Percentiles rank a stretch among this genome's conserved stretches.
These are phyloP conservation scores for Caenorhabditis drosophilae DNA, from an alignment of 2,888 invertebrate species.

Conservation along the genomic window DNA sequence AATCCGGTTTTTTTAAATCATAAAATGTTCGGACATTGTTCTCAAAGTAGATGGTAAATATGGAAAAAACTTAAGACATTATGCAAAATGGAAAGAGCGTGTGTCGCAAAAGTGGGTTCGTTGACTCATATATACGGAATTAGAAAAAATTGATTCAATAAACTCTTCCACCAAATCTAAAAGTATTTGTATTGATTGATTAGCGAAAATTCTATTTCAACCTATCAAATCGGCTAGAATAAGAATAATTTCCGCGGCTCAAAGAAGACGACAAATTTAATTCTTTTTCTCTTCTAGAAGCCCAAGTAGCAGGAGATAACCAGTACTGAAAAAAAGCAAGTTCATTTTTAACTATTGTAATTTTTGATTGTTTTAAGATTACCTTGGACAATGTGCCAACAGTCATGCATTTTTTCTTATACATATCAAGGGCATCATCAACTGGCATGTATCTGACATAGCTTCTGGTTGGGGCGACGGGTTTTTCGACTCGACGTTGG, in stretches of 20 bases:
- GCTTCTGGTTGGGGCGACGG: conserved; percentile 56
- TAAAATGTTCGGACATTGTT: too few species aligned
- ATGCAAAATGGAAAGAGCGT: too few species aligned
- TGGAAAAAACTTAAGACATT: too few species aligned
- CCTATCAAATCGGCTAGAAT: conserved; percentile 48
- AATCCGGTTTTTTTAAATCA: too few species aligned
- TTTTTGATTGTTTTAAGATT: neutral
- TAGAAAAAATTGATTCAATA: conserved; percentile 12
- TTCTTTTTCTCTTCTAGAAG: conserved; percentile 61
- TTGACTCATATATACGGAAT: too few species aligned
- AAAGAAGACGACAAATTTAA: conserved; percentile 55
- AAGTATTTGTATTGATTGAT: too few species aligned
- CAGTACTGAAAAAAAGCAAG: conserved; percentile 55
- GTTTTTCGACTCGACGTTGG: conserved; percentile 54
- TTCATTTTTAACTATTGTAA: neutral
- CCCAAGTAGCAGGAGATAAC: conserved; percentile 64
- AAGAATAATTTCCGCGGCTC: conserved; percentile 55
- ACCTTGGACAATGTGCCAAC: conserved; percentile 66
- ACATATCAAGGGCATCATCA: conserved; percentile 68
- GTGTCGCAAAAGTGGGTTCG: too few species aligned
- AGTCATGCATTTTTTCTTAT: conserved; percentile 68
- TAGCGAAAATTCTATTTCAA: conserved; percentile 1
- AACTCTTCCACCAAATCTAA: conserved; percentile 38
- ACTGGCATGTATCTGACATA: conserved; percentile 68
- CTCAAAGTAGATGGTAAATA: too few species aligned